Percentiles rank a stretch among this genome's conserved stretches.
phyloP scores from a whole-genome alignment of 2,888 invertebrate genomes.

The Napeogenes sylphis region DNA sequence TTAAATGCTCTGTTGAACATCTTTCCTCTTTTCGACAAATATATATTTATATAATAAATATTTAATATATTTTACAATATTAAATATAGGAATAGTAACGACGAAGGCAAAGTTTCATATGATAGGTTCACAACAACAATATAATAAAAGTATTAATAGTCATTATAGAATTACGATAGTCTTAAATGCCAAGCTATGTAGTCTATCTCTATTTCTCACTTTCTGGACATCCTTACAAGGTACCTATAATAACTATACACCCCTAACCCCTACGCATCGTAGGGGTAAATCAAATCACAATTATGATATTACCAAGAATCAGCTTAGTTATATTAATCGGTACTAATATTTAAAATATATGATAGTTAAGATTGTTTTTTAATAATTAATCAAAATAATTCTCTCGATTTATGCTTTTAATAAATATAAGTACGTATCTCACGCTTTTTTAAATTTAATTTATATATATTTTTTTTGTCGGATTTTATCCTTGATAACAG shows the following conservation, averaged over 20 bases:
- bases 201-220: slow-evolving; percentile 42
- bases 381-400: no score
- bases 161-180: slow-evolving; percentile 17
- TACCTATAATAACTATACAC: slow-evolving; percentile 1
- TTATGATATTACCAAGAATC: neutral
- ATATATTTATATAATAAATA: slow-evolving; percentile 7
- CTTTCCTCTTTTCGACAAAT: neutral
- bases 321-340: neutral
- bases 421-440: no score
- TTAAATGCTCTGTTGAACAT: neutral
- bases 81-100: slow-evolving; percentile 35
- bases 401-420: no score
- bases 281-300: slow-evolving; percentile 4
- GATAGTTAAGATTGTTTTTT: no score
- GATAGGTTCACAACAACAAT: slow-evolving; percentile 48
- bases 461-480: no score
- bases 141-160: slow-evolving; percentile 24
- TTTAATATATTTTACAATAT: slow-evolving; percentile 14
- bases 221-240: slow-evolving; percentile 50
- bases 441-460: no score
- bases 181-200: slow-evolving; percentile 29
- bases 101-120: slow-evolving; percentile 49
- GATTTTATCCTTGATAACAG: no score
- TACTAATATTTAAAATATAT: neutral
- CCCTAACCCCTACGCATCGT: neutral